A percentile compares a stretch with the other conserved stretches of the same genome.
Evolutionary conservation across 2,888 invertebrate genomes (phyloP).

Genomic region (Salticus scenicus): DNA sequence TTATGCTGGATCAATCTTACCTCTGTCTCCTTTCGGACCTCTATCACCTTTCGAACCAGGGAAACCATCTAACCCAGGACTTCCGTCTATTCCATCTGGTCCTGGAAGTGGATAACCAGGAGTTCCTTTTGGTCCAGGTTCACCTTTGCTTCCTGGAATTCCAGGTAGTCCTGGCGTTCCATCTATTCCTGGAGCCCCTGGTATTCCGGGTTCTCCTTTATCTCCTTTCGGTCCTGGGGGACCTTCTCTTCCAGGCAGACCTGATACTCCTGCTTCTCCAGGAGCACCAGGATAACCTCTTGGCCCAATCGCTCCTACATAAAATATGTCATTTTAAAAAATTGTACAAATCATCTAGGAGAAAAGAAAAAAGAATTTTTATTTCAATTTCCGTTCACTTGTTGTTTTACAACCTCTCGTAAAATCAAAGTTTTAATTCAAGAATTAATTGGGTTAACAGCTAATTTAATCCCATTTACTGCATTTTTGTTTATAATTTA

Average conservation of each 20-base stretch:
- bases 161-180: constrained; percentile 77
- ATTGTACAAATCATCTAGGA: too few relatives aligned
- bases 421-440: too few relatives aligned
- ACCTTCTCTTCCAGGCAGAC: constrained; percentile 79
- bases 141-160: constrained; percentile 83
- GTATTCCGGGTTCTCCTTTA: constrained; percentile 81
- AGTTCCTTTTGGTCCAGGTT: constrained; percentile 68
- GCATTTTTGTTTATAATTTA: too few relatives aligned
- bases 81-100: constrained; percentile 63
- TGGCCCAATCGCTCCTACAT: constrained; percentile 79
- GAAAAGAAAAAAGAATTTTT: too few relatives aligned
- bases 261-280: constrained; percentile 79
- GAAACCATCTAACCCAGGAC: constrained; percentile 74
- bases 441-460: too few relatives aligned
- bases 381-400: too few relatives aligned
- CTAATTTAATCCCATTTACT: too few relatives aligned
- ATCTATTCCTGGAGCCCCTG: constrained; percentile 77
- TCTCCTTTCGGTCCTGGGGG: constrained; percentile 81
- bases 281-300: constrained; percentile 85
- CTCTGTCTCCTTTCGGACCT: constrained; percentile 68
- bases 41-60: constrained; percentile 79
- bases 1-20: too few relatives aligned
- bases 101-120: constrained; percentile 57
- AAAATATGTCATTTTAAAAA: neutral
- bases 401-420: too few relatives aligned